Conservation (phyloP, 2,797 vertebrate genomes). For the Myripristis murdjan region DNA sequence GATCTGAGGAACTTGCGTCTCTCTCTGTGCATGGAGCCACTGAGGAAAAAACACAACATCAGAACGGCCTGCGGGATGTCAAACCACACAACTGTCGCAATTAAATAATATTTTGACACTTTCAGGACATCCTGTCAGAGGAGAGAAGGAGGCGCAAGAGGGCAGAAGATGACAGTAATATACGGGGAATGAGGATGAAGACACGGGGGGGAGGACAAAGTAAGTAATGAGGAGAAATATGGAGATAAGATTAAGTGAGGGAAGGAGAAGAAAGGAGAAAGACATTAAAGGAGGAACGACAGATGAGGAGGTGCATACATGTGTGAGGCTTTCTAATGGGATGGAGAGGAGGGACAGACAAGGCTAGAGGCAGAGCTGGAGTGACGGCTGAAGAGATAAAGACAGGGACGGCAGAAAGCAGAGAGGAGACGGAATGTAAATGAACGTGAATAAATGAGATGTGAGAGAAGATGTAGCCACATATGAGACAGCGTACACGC, state of each 20-base stretch:
- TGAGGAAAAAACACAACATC: constrained; percentile 68
- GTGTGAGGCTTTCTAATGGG: constrained; percentile 33
- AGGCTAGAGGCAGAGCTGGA: constrained; percentile 10
- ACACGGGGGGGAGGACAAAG: constrained; percentile 27
- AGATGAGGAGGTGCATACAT: constrained; percentile 28
- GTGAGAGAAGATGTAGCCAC: background rate
- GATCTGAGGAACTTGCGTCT: constrained; percentile 97
- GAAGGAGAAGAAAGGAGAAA: constrained; percentile 21
- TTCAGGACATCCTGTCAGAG: constrained; percentile 61
- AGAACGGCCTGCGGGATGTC: constrained; percentile 18
- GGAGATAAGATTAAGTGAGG: constrained; percentile 32
- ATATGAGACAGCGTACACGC: no score
- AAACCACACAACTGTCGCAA: constrained; percentile 36
- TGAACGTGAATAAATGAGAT: background rate
- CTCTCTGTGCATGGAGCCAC: constrained; percentile 97
- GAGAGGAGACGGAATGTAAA: constrained; percentile 15
- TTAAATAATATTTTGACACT: constrained; percentile 70
- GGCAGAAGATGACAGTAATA: constrained; percentile 38
- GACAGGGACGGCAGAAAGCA: constrained; percentile 4
- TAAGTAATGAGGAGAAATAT: constrained; percentile 65
- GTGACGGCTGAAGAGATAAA: background rate
- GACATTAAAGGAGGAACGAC: constrained; percentile 6
- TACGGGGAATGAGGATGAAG: constrained; percentile 47
- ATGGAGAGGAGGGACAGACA: constrained; percentile 31
- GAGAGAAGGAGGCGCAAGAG: constrained; percentile 30